Percentiles rank a stretch among this genome's conserved stretches.
Evolutionary conservation across 1,140 invertebrate species (phyloP).

Genomic region (Drosophila seguyi): DNA sequence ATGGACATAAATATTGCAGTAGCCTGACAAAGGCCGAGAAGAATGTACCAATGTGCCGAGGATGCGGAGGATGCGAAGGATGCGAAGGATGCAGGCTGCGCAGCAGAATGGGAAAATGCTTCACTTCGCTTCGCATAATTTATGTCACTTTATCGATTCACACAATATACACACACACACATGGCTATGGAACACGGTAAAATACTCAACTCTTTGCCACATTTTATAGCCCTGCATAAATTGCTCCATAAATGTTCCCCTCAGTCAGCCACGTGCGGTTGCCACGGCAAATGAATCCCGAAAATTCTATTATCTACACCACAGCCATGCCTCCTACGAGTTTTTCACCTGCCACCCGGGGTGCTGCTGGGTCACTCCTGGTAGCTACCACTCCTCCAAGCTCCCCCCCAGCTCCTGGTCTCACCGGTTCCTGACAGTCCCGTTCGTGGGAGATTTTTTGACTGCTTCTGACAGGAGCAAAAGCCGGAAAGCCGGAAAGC

Average conservation of each 20-base stretch:
- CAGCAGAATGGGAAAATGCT: neutral
- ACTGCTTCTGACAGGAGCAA: conserved; percentile 26
- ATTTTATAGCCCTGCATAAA: conserved; percentile 66
- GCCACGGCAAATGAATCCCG: conserved; percentile 31
- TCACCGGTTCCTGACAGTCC: neutral
- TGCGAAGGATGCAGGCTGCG: neutral
- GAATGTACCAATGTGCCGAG: conserved; percentile 27
- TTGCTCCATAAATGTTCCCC: conserved; percentile 64
- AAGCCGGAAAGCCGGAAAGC: conserved; percentile 1
- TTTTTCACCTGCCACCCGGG: conserved; percentile 9
- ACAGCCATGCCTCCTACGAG: neutral
- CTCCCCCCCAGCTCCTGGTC: neutral
- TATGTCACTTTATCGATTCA: conserved; percentile 73
- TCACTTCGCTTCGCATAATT: conserved; percentile 58
- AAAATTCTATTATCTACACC: conserved; percentile 47
- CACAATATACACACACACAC: conserved; percentile 9
- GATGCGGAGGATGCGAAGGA: neutral
- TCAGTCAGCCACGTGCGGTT: conserved; percentile 24
- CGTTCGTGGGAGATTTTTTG: conserved; percentile 13
- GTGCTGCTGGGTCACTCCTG: neutral
- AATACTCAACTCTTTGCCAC: conserved; percentile 36
- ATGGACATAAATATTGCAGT: conserved; percentile 66
- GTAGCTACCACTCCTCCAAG: neutral
- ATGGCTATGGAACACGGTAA: neutral
- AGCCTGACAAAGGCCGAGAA: conserved; percentile 56